phyloP scores from a whole-genome alignment of 2,113 vertebrate genomes.

The Glaucidium brasilianum region DNA sequence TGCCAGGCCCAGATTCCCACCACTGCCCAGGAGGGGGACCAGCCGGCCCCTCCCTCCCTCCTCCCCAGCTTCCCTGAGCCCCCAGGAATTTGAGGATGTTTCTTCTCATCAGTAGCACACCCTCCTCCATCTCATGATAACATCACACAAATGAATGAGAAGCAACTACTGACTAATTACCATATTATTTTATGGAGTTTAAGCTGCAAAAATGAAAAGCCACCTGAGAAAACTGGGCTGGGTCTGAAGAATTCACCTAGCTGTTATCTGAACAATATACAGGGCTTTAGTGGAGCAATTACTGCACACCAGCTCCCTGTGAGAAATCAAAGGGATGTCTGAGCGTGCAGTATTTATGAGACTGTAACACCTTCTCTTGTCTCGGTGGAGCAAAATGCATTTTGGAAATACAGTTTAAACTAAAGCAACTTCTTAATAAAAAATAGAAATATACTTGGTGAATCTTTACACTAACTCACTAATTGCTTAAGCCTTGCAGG shows the following conservation, averaged over 20 bases:
- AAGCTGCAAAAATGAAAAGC: slow-evolving; percentile 10
- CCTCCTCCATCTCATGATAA: neutral
- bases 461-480: neutral
- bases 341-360: slow-evolving; percentile 5
- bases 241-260: neutral
- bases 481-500: neutral
- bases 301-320: neutral
- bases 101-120: neutral
- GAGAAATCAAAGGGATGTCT: slow-evolving; percentile 13
- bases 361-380: neutral
- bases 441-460: neutral
- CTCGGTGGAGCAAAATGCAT: neutral
- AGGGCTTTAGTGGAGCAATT: neutral
- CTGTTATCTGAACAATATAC: neutral
- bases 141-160: neutral
- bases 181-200: neutral
- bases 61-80: neutral
- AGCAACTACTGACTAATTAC: neutral
- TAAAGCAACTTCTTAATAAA: slow-evolving; percentile 19
- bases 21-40: neutral
- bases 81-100: neutral
- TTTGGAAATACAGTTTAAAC: slow-evolving; percentile 14
- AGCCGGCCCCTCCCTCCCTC: neutral
- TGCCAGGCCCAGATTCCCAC: neutral
- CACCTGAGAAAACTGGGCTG: neutral